Evolutionary conservation across 2,888 invertebrate genomes (phyloP).

Genomic region (Drosophila barbarae): DNA sequence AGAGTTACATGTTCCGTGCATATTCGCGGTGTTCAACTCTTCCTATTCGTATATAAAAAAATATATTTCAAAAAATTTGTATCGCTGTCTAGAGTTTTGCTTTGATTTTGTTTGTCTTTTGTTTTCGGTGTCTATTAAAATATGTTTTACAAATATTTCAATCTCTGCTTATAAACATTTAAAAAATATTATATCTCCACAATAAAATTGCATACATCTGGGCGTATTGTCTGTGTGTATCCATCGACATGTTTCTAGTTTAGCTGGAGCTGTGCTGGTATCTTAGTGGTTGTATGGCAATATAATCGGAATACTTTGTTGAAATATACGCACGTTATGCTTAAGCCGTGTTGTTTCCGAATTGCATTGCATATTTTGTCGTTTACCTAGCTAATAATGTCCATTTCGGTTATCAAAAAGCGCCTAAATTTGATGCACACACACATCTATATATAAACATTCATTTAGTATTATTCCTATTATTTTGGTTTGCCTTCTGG

Average conservation of each 20-base stretch:
- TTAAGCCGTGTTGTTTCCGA: conserved; percentile 57
- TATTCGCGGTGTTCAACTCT: conserved; percentile 40
- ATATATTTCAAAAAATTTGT: conserved; percentile 66
- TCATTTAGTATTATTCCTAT: conserved; percentile 24
- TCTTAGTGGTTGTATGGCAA: conserved; percentile 30
- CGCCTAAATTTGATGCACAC: conserved; percentile 49
- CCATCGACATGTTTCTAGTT: conserved; percentile 37
- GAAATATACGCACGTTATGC: conserved; percentile 20
- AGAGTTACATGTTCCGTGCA: conserved; percentile 57
- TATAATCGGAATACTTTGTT: conserved; percentile 38
- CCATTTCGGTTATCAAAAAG: conserved; percentile 63
- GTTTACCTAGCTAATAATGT: conserved; percentile 64
- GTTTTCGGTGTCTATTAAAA: conserved; percentile 44
- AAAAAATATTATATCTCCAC: conserved; percentile 72
- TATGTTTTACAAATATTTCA: conserved; percentile 59
- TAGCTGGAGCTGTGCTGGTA: conserved; percentile 32
- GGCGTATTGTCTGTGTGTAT: conserved; percentile 67
- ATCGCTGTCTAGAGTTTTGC: conserved; percentile 34
- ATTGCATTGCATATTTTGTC: conserved; percentile 41
- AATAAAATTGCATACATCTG: conserved; percentile 70
- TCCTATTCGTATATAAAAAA: conserved; percentile 57
- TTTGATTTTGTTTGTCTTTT: conserved; percentile 26
- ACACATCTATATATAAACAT: conserved; percentile 26
- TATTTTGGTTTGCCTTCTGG: conserved; percentile 3
- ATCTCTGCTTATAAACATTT: conserved; percentile 60